A percentile compares a stretch with the other conserved stretches of the same genome.
These are phyloP conservation scores for Pseudoatta argentina DNA, from an alignment of 1,140 invertebrate genomes.

Conservation along the genomic window DNA sequence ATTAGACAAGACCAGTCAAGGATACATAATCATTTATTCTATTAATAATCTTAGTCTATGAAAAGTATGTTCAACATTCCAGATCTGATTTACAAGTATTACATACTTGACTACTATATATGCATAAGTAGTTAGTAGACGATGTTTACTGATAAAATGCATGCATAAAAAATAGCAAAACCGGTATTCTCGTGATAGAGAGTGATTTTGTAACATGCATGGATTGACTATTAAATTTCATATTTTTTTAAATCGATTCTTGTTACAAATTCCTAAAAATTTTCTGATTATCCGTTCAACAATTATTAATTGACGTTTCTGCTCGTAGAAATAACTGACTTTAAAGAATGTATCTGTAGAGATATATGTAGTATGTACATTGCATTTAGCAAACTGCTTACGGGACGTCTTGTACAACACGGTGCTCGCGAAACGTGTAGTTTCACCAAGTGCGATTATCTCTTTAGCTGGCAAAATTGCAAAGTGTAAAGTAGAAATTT, in stretches of 20 bases:
- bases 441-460: constrained; percentile 33
- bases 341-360: neutral
- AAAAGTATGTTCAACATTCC: neutral
- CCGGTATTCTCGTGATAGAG: neutral
- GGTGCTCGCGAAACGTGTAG: neutral
- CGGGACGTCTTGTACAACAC: neutral
- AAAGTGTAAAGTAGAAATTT: constrained; percentile 61
- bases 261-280: neutral
- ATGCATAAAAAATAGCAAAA: neutral
- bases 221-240: neutral
- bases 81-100: neutral
- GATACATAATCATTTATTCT: constrained; percentile 4
- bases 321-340: neutral
- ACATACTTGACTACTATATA: neutral
- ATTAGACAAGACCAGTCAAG: constrained; percentile 1
- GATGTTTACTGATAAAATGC: neutral
- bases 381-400: neutral
- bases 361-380: neutral
- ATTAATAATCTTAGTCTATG: neutral
- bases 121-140: neutral
- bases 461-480: constrained; percentile 45
- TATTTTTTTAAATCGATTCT: neutral
- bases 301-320: neutral
- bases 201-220: neutral
- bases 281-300: neutral